Conservation (phyloP, 64 coral and sea anemone species). For the Hydrozoanthus tunicans region DNA sequence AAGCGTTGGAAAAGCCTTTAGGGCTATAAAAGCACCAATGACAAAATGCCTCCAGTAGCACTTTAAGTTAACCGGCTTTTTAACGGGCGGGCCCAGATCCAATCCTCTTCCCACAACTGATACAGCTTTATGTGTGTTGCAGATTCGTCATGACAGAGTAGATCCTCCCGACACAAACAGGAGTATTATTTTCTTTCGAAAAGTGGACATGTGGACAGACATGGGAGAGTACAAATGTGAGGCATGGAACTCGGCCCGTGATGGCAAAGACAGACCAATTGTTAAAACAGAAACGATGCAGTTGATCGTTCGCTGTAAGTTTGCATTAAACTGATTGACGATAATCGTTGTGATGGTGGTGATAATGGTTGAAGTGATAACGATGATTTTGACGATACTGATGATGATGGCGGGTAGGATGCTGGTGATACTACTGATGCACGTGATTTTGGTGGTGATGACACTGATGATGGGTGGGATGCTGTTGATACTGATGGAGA, state of each 20-base stretch:
- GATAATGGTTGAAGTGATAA: not conserved
- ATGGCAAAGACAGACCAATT: conserved; percentile 27
- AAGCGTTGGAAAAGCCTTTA: too few relatives aligned
- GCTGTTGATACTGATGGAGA: too few relatives aligned
- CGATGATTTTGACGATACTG: not conserved
- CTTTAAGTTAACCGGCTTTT: too few relatives aligned
- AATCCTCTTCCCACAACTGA: not conserved
- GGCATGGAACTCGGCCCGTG: conserved; percentile 58
- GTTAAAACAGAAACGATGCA: conserved; percentile 36
- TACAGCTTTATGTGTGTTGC: not conserved
- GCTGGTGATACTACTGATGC: not conserved
- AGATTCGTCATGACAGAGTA: not conserved
- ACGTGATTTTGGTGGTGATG: too few relatives aligned
- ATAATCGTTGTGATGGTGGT: too few relatives aligned
- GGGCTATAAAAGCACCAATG: too few relatives aligned
- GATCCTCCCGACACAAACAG: not conserved
- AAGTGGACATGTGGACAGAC: conserved; percentile 38
- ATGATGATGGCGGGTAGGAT: too few relatives aligned
- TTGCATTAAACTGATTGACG: not conserved
- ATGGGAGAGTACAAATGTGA: conserved; percentile 69
- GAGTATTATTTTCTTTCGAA: conserved; percentile 4
- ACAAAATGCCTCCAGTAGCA: too few relatives aligned
- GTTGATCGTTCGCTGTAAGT: conserved; percentile 47
- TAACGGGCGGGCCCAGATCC: too few relatives aligned
- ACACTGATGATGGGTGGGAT: too few relatives aligned